These are phyloP conservation scores for Empis livida DNA, from an alignment of 2,888 invertebrate species.

Conservation along the genomic window DNA sequence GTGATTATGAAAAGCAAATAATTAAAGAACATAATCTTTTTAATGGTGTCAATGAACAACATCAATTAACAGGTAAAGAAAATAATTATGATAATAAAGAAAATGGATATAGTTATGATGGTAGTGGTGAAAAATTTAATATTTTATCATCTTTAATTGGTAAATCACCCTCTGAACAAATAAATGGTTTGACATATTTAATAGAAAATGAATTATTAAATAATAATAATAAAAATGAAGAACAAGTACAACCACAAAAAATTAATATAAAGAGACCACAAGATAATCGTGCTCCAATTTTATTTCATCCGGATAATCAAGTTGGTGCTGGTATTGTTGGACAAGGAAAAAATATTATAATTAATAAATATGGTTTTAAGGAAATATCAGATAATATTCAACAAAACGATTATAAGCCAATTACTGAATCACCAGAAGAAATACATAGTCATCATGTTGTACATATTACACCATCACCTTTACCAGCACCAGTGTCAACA, in stretches of 20 bases:
- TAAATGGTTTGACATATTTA: conserved; percentile 39
- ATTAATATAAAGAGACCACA: conserved; percentile 17
- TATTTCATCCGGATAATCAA: conserved; percentile 24
- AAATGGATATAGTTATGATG: not conserved
- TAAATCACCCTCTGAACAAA: conserved; percentile 38
- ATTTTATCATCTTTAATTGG: conserved; percentile 39
- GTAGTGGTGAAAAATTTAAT: conserved; percentile 22
- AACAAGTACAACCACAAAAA: conserved; percentile 15
- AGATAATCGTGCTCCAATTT: conserved; percentile 29
- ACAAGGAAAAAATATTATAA: conserved; percentile 1
- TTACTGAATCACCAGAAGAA: conserved; percentile 6
- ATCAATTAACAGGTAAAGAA: conserved; percentile 3
- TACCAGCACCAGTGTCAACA: conserved; percentile 1
- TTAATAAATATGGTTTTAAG: not conserved
- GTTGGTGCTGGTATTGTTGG: not conserved
- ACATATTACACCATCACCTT: conserved; percentile 3
- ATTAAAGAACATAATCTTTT: too few relatives aligned
- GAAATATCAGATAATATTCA: not conserved
- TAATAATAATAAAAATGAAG: conserved; percentile 20
- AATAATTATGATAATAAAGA: not conserved
- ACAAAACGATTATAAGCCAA: conserved; percentile 4
- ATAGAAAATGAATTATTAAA: conserved; percentile 32
- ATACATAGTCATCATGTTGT: conserved; percentile 2
- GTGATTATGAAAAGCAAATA: not conserved
- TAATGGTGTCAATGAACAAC: not conserved